These are phyloP conservation scores for Bombus turneri DNA, from an alignment of 1,140 invertebrate species.

Conservation along the genomic window DNA sequence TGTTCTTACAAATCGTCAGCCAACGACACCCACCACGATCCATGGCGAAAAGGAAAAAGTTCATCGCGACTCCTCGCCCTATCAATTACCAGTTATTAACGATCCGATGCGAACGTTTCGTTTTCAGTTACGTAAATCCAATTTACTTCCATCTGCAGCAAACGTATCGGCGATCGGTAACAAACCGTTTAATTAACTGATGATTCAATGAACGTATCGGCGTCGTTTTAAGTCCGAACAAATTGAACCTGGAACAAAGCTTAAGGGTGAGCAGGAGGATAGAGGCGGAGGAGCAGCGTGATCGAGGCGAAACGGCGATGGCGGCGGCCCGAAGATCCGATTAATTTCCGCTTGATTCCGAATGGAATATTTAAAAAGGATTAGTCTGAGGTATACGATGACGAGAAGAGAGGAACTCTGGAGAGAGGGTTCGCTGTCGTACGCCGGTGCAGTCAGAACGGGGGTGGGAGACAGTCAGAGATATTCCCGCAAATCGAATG, in stretches of 20 bases:
- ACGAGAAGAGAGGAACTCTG: constrained; percentile 12
- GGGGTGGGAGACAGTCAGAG: constrained; percentile 53
- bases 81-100: constrained; percentile 39
- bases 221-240: constrained; percentile 43
- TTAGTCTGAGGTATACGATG: constrained; percentile 59
- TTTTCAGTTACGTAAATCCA: constrained; percentile 37
- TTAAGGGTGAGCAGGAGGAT: too few species aligned
- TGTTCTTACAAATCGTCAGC: too few species aligned
- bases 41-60: not conserved
- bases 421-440: not conserved
- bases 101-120: constrained; percentile 19
- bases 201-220: constrained; percentile 42
- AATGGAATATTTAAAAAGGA: constrained; percentile 73
- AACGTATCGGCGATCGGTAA: constrained; percentile 37
- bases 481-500: constrained; percentile 75
- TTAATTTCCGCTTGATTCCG: constrained; percentile 71
- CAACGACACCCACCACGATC: too few species aligned
- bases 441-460: not conserved
- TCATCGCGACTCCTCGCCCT: not conserved
- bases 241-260: constrained; percentile 40
- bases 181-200: constrained; percentile 52
- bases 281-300: too few species aligned
- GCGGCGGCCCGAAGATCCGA: constrained; percentile 57
- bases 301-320: too few species aligned
- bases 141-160: constrained; percentile 27